Base-by-base conservation (phyloP, 2,797 vertebrate genomes). In the Gymnoscopelus braueri region DNA sequence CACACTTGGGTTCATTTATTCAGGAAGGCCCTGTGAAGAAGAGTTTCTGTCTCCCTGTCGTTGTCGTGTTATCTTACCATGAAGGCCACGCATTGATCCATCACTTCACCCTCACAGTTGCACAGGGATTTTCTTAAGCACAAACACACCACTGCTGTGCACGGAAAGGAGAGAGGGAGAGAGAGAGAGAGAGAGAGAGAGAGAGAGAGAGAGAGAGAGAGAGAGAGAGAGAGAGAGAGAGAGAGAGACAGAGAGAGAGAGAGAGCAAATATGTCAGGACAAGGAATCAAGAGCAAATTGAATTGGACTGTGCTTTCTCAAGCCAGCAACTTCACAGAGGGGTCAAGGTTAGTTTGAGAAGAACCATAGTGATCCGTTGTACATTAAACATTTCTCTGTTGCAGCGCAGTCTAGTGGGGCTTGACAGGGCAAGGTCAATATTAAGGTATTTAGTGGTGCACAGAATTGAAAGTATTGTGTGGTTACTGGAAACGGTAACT, bases 1-100 rank as follows among this genome's bases (percentile, higher is more conserved):
- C 81, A 81, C 86, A 88, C 82, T 85, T 83, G 80, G 39, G 77
- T 68, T 68, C 54, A 32, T 77, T 81, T 76, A 74, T 71, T 71
- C 62, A 35, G n/a, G 10, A 44, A 44, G 59, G 48, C 60, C 79
- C 59, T 64, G 58, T 48, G 56, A 74, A 55, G 58, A 54, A 52
- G 23, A 62, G 75, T 10, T 44, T 44, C 8, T 44, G 7, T 10
- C 39, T 44, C 26, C 26, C 26, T 1, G 7, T 44, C 9, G 39
- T 44, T 8, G 9, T 8, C 7, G 8, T 44, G 39, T 44, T 44
- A 10, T 44, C 39, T 44, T 61, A 50, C 47, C 66, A 32, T 60
- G 53, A 57, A 69, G 67, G 65, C 61, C n/a, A 4, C 6, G 61
- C 29, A 63, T 60, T 60, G 59, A 78, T 70, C 66, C 35, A 75